Conservation (phyloP, 2,113 vertebrate genomes). For the Xenus cinereus region DNA sequence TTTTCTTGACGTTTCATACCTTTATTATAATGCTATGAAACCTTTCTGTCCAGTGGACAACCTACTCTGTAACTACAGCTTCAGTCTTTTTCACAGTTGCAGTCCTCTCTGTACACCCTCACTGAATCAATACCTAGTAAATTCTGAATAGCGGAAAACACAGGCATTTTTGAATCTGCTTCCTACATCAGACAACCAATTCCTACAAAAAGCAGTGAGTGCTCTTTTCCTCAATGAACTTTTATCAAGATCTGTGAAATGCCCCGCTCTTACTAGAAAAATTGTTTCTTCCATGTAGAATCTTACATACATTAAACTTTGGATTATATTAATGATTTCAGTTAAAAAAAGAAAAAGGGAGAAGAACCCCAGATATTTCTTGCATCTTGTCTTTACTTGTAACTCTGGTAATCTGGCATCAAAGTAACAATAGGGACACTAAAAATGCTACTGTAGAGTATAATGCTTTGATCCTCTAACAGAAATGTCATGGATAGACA, state of each 20-base stretch:
- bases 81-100: background rate
- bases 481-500: background rate
- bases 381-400: background rate
- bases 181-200: background rate
- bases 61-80: rapidly evolving
- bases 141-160: background rate
- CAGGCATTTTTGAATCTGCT: background rate
- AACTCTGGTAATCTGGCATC: background rate
- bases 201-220: background rate
- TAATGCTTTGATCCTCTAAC: background rate
- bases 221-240: background rate
- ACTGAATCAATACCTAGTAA: background rate
- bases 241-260: background rate
- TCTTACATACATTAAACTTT: background rate
- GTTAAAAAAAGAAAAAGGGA: background rate
- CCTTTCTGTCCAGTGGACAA: background rate
- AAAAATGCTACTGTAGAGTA: background rate
- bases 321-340: background rate
- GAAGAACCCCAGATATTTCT: background rate
- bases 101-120: background rate
- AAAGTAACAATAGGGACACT: background rate
- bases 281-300: background rate
- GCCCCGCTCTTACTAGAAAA: background rate
- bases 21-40: background rate
- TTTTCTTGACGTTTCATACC: background rate